A percentile compares a stretch with the other conserved stretches of the same genome.
phyloP scores from a whole-genome alignment of 2,888 invertebrate genomes.

The Busseola fusca region DNA sequence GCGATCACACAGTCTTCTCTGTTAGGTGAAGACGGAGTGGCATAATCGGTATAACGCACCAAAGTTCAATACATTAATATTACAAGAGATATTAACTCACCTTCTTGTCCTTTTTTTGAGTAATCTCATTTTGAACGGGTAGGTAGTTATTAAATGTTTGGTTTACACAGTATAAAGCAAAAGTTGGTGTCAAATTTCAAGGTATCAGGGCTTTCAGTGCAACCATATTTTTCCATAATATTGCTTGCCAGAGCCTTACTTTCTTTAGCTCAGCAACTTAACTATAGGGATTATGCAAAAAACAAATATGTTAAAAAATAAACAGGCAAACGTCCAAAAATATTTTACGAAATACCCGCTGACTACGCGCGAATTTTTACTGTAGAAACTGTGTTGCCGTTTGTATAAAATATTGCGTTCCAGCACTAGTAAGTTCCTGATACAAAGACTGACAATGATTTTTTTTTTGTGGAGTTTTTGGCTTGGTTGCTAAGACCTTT shows the following conservation, averaged over 20 bases:
- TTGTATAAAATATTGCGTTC: constrained; percentile 10
- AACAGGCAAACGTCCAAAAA: neutral
- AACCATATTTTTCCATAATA: constrained; percentile 23
- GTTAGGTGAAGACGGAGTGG: neutral
- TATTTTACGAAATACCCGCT: constrained; percentile 53
- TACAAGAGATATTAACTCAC: constrained; percentile 13
- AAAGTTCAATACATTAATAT: neutral
- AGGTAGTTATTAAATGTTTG: constrained; percentile 9
- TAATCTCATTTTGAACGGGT: constrained; percentile 27
- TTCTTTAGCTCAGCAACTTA: neutral
- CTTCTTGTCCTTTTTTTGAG: constrained; percentile 19
- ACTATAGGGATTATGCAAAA: neutral
- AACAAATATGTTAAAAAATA: neutral
- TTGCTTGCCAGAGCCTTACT: neutral
- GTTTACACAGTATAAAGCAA: constrained; percentile 6
- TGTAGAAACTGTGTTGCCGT: constrained; percentile 10
- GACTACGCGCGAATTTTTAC: constrained; percentile 30
- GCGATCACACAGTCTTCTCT: neutral
- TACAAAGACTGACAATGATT: neutral
- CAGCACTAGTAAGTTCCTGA: neutral
- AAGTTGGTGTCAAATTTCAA: constrained; percentile 54
- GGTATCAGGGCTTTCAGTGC: neutral
- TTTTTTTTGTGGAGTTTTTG: too few relatives aligned
- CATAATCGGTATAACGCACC: neutral
- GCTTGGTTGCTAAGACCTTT: too few relatives aligned